These are phyloP conservation scores for Eonycteris spelaea DNA, from an alignment of 2,113 vertebrate species.

Conservation along the genomic window DNA sequence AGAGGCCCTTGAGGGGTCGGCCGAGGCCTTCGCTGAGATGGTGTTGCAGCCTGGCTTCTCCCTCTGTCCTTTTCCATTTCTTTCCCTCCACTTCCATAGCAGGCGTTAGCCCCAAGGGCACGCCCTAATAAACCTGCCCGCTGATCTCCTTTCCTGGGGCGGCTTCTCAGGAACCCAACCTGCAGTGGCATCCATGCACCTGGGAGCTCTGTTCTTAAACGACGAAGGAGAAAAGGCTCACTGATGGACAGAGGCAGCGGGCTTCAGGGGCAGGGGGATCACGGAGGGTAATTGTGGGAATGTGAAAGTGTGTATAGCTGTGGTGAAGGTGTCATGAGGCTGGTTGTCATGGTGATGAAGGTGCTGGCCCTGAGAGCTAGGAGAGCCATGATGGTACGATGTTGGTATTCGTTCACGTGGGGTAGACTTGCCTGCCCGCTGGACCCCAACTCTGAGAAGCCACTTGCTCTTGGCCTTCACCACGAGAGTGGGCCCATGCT, in stretches of 20 bases:
- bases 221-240: background rate
- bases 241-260: too few relatives aligned
- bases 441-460: background rate
- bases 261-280: rapidly evolving
- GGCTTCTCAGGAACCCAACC: background rate
- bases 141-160: background rate
- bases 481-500: rapidly evolving
- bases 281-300: rapidly evolving
- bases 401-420: rapidly evolving
- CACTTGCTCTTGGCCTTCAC: rapidly evolving
- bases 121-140: background rate
- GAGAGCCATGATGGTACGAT: rapidly evolving
- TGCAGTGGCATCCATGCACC: too few relatives aligned
- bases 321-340: background rate
- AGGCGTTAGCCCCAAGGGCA: rapidly evolving
- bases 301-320: rapidly evolving
- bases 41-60: background rate
- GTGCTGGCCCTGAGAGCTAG: rapidly evolving
- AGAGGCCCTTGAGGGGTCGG: background rate
- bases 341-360: background rate
- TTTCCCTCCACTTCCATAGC: rapidly evolving
- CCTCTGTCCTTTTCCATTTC: rapidly evolving
- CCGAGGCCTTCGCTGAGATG: rapidly evolving
- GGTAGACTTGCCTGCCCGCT: background rate
- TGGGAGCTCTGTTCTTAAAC: background rate